A percentile compares a stretch with the other conserved stretches of the same genome.
Evolutionary conservation across 1,140 invertebrate species (phyloP).

Genomic region (Akabosia matsudoensis): DNA sequence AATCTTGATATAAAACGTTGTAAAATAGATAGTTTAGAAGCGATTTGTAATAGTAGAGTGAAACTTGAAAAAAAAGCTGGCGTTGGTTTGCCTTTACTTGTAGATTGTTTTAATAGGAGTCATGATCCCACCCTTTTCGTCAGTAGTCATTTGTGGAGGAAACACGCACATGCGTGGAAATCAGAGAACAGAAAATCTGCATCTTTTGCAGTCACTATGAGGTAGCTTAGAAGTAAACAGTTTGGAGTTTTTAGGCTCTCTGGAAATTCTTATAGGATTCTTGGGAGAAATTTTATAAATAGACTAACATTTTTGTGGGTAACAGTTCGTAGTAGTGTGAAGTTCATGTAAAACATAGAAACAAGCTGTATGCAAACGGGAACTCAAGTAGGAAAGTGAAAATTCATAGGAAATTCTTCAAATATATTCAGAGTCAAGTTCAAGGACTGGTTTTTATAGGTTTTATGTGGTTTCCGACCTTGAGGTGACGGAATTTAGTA

Average conservation of each 20-base stretch:
- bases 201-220: background rate
- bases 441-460: background rate
- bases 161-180: background rate
- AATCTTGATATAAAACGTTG: too few relatives aligned
- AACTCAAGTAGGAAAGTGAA: background rate
- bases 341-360: too few relatives aligned
- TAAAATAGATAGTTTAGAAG: too few relatives aligned
- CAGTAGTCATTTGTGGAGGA: background rate
- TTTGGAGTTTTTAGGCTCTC: too few relatives aligned
- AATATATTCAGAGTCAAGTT: background rate
- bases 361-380: too few relatives aligned
- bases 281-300: too few relatives aligned
- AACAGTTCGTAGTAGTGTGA: too few relatives aligned
- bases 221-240: too few relatives aligned
- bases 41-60: background rate
- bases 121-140: background rate
- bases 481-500: constrained; percentile 8
- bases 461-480: background rate
- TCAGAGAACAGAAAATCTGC: background rate
- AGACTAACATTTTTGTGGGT: too few relatives aligned
- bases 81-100: background rate
- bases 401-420: background rate
- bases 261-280: too few relatives aligned
- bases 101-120: background rate
- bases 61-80: background rate